Evolutionary conservation across 2,113 vertebrate species (phyloP).

Genomic region (Corynorhinus townsendii): DNA sequence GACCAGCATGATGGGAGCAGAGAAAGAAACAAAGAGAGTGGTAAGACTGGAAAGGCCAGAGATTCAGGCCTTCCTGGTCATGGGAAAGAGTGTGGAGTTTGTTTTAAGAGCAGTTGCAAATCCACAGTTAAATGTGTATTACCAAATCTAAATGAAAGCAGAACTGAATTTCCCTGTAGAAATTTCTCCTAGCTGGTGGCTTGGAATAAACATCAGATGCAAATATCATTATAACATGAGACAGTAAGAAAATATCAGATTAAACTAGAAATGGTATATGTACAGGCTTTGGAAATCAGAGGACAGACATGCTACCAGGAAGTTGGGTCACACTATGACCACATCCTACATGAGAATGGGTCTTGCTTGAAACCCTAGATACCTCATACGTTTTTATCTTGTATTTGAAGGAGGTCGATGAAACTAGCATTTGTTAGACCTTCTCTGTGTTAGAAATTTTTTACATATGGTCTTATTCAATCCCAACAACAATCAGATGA

Average conservation of each 20-base stretch:
- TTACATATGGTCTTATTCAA: neutral
- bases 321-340: constrained; percentile 14
- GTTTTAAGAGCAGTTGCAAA: neutral
- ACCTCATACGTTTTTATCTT: neutral
- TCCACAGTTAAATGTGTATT: neutral
- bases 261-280: constrained; percentile 40
- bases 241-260: neutral
- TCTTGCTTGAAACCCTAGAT: neutral
- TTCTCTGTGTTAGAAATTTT: neutral
- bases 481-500: neutral
- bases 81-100: neutral
- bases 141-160: constrained; percentile 33
- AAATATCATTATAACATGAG: constrained; percentile 58
- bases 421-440: neutral
- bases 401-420: neutral
- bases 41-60: neutral
- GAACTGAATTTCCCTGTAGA: constrained; percentile 47
- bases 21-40: neutral
- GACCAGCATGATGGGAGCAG: too few relatives aligned
- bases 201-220: neutral
- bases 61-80: neutral
- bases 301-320: neutral
- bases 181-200: constrained; percentile 50
- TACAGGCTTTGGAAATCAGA: constrained; percentile 14
- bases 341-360: neutral